These are phyloP conservation scores for Embidobia sp. DNA, from an alignment of 2,888 invertebrate species.

Conservation along the genomic window DNA sequence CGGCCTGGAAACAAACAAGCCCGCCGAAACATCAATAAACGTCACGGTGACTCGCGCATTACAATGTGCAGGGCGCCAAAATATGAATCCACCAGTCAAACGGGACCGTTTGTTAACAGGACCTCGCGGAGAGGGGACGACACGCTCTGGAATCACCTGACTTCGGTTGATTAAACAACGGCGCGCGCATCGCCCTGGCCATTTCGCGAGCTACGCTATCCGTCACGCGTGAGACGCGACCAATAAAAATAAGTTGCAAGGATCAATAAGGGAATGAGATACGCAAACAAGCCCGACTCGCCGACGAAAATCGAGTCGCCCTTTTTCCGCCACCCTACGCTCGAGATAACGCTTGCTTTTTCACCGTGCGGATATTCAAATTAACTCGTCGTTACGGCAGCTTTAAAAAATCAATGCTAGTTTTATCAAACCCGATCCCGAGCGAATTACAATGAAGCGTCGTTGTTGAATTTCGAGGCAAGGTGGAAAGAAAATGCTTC, in stretches of 20 bases:
- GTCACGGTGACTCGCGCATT: conserved; percentile 58
- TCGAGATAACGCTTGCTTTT: background rate
- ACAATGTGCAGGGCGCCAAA: conserved; percentile 50
- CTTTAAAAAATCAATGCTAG: too few relatives aligned
- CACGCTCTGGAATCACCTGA: conserved; percentile 53
- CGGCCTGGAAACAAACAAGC: conserved; percentile 32
- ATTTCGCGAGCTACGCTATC: conserved; percentile 69
- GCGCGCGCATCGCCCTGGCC: conserved; percentile 68
- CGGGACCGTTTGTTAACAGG: conserved; percentile 23
- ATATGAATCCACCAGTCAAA: conserved; percentile 49
- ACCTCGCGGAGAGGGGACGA: background rate
- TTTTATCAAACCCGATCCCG: too few relatives aligned
- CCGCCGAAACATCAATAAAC: conserved; percentile 52
- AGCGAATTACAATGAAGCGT: too few relatives aligned
- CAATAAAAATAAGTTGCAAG: conserved; percentile 59
- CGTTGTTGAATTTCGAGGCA: too few relatives aligned
- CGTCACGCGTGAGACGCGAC: conserved; percentile 62
- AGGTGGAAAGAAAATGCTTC: too few relatives aligned
- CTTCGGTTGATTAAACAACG: conserved; percentile 63
- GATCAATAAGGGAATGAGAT: conserved; percentile 78
- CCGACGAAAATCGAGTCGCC: conserved; percentile 73
- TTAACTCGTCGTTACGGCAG: too few relatives aligned
- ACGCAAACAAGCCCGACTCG: conserved; percentile 74
- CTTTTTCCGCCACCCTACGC: conserved; percentile 9
- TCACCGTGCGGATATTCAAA: too few relatives aligned